Evolutionary conservation across 2,797 vertebrate genomes (phyloP).

Genomic region (Poecile montanus): DNA sequence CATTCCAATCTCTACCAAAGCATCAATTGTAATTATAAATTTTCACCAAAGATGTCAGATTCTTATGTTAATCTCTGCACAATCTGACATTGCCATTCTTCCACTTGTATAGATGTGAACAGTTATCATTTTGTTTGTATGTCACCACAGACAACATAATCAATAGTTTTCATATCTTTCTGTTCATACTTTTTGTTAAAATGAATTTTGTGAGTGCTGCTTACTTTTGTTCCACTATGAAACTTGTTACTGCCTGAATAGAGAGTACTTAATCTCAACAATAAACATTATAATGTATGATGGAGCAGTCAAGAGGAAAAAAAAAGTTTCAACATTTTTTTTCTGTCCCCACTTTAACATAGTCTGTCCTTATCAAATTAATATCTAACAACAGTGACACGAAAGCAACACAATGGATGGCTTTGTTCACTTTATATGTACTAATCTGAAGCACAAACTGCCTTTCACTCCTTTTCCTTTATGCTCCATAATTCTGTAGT

Average conservation of each 20-base stretch:
- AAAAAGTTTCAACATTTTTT: conserved; percentile 13
- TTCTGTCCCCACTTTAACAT: conserved; percentile 31
- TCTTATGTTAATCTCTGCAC: conserved; percentile 68
- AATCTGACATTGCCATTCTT: conserved; percentile 68
- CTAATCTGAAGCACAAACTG: conserved; percentile 32
- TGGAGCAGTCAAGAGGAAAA: conserved; percentile 20
- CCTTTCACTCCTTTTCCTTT: neutral
- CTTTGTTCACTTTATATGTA: conserved; percentile 45
- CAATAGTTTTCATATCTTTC: conserved; percentile 73
- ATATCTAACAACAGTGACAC: conserved; percentile 46
- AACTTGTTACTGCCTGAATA: conserved; percentile 68
- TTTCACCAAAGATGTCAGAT: conserved; percentile 70
- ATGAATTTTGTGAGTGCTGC: conserved; percentile 43
- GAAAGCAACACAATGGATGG: conserved; percentile 37
- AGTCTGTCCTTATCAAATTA: conserved; percentile 62
- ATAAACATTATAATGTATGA: conserved; percentile 64
- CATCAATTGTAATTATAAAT: conserved; percentile 72
- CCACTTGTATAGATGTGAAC: conserved; percentile 46
- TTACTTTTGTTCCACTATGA: conserved; percentile 61
- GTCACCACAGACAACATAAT: conserved; percentile 75
- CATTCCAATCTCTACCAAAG: conserved; percentile 51
- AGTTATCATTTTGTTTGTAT: conserved; percentile 73
- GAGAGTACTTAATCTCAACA: conserved; percentile 65
- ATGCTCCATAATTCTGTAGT: neutral
- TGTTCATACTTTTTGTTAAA: conserved; percentile 64